Percentiles rank a stretch among this genome's conserved stretches.
Conservation (phyloP, 2,797 vertebrate species). For the Coranthus polyacanthus region DNA sequence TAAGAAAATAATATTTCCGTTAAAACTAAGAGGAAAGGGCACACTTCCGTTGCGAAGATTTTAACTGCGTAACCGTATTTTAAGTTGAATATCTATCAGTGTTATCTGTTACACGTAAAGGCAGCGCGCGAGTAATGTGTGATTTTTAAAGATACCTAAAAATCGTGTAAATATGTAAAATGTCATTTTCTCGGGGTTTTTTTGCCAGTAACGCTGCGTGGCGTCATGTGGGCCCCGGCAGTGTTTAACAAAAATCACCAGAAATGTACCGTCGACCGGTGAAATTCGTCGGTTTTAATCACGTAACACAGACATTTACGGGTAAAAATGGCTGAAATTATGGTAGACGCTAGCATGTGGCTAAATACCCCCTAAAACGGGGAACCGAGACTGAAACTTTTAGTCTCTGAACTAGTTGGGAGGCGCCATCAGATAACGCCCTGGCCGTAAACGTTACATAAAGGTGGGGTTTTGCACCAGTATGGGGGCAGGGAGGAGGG, state of each 20-base stretch:
- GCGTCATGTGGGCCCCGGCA: too few species aligned
- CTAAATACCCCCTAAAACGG: neutral
- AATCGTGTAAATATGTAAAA: neutral
- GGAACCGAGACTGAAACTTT: neutral
- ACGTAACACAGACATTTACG: too few species aligned
- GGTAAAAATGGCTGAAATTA: too few species aligned
- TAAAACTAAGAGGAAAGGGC: too few species aligned
- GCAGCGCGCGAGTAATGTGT: neutral
- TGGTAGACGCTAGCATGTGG: too few species aligned
- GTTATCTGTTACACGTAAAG: too few species aligned
- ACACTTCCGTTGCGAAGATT: too few species aligned
- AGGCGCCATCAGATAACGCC: slow-evolving; percentile 40
- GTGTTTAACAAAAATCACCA: too few species aligned
- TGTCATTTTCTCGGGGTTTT: too few species aligned
- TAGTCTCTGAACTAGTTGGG: neutral
- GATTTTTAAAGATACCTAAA: neutral
- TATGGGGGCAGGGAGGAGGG: slow-evolving; percentile 25
- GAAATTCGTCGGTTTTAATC: too few species aligned
- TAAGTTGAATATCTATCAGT: neutral
- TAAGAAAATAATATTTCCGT: fast-evolving
- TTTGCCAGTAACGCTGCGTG: neutral
- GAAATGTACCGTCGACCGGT: neutral
- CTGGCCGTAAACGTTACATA: slow-evolving; percentile 18
- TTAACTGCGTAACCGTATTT: fast-evolving
- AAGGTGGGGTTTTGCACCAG: slow-evolving; percentile 18